phyloP scores from a whole-genome alignment of 2,113 vertebrate species.

The Hippocampus zosterae region DNA sequence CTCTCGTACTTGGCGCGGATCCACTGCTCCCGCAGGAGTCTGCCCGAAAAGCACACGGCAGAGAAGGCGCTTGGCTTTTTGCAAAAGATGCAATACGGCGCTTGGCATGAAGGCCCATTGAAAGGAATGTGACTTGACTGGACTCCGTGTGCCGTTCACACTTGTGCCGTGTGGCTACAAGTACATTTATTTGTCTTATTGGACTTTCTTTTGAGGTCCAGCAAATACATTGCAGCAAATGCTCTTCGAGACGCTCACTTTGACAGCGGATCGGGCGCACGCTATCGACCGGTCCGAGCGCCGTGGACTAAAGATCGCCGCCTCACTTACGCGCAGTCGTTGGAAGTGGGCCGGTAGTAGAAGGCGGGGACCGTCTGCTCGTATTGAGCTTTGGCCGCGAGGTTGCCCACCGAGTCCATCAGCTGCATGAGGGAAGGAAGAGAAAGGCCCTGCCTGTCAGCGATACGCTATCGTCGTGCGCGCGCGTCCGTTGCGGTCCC shows the following conservation, averaged over 20 bases:
- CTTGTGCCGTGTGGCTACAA: no score
- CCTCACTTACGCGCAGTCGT: constrained; percentile 87
- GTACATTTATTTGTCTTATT: no score
- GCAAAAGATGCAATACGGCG: no score
- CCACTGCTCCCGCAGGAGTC: constrained; percentile 89
- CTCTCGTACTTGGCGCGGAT: constrained; percentile 90
- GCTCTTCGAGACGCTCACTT: no score
- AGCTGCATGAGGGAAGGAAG: constrained; percentile 72
- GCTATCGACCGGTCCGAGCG: not conserved
- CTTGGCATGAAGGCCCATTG: no score
- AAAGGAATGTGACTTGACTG: no score
- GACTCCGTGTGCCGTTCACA: no score
- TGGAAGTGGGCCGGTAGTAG: constrained; percentile 82
- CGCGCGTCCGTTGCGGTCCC: not conserved
- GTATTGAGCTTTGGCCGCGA: constrained; percentile 76
- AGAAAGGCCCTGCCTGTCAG: not conserved
- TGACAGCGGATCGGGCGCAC: no score
- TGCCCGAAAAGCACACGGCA: constrained; percentile 35
- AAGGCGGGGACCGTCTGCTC: constrained; percentile 84
- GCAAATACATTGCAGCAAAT: no score
- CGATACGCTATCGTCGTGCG: not conserved
- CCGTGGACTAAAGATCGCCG: not conserved
- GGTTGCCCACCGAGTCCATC: constrained; percentile 83
- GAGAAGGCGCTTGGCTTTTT: no score
- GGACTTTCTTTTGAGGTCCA: no score